Percentiles rank a stretch among this genome's conserved stretches.
phyloP scores from a whole-genome alignment of 2,797 vertebrate genomes.

The Ptychobarbus kaznakovi region DNA sequence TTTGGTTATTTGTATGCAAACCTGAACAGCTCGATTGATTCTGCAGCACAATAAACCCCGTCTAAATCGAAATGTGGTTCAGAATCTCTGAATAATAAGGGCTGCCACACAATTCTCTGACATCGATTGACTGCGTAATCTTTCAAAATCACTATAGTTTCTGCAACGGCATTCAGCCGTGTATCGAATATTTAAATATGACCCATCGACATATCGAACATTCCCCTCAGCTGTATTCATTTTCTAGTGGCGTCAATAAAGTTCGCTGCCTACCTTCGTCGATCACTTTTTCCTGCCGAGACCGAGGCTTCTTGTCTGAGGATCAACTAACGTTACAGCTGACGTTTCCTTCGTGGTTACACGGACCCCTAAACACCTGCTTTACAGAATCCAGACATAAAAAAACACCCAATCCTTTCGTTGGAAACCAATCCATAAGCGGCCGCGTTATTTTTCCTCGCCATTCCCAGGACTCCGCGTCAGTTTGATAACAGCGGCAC shows the following conservation, averaged over 20 bases:
- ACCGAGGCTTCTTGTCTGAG: conserved; percentile 41
- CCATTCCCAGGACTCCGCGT: conserved; percentile 58
- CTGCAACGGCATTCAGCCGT: neutral
- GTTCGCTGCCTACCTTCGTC: conserved; percentile 68
- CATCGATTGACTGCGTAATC: neutral
- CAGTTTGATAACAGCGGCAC: conserved; percentile 46
- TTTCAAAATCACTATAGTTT: neutral
- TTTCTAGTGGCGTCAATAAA: conserved; percentile 43
- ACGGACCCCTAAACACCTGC: conserved; percentile 71
- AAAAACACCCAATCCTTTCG: conserved; percentile 65
- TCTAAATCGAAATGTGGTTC: neutral
- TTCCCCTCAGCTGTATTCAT: conserved; percentile 7
- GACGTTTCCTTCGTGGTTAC: conserved; percentile 64
- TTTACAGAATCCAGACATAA: conserved; percentile 59
- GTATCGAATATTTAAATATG: conserved; percentile 2
- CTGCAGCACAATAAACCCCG: neutral
- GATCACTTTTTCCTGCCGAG: conserved; percentile 65
- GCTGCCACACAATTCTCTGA: neutral
- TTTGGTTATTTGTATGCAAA: neutral
- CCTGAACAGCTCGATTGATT: neutral
- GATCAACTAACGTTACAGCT: conserved; percentile 39
- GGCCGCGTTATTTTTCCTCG: conserved; percentile 66
- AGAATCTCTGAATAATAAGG: neutral
- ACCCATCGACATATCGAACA: conserved; percentile 1
- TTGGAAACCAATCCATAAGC: conserved; percentile 66